These are phyloP conservation scores for Acleris holmiana DNA, from an alignment of 2,888 invertebrate species.

Conservation along the genomic window DNA sequence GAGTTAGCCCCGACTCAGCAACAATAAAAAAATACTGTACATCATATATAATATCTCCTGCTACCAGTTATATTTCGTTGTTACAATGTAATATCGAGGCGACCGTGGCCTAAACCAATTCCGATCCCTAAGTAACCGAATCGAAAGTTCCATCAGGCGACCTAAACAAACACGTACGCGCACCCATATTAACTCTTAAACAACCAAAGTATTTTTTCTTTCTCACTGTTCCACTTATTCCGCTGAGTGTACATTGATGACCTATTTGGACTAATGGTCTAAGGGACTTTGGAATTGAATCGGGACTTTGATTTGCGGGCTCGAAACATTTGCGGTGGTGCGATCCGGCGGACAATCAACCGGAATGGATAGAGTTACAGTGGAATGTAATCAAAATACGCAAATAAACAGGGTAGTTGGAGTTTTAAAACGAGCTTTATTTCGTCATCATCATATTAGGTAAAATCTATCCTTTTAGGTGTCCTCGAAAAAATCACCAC, in stretches of 20 bases:
- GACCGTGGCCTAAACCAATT: constrained; percentile 13
- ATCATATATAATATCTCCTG: no score
- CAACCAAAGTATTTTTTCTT: constrained; percentile 5
- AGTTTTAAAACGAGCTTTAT: no score
- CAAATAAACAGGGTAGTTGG: no score
- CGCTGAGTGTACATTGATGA: constrained; percentile 19
- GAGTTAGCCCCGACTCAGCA: no score
- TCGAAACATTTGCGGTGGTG: constrained; percentile 19
- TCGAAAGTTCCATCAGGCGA: constrained; percentile 31
- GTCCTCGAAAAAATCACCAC: no score
- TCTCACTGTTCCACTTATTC: constrained; percentile 2
- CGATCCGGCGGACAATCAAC: neutral
- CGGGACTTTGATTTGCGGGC: constrained; percentile 32
- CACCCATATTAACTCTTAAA: constrained; percentile 6
- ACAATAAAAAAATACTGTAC: no score
- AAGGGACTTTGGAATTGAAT: constrained; percentile 30
- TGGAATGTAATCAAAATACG: no score
- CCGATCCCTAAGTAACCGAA: constrained; percentile 33
- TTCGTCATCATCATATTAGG: no score
- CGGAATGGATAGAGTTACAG: constrained; percentile 2
- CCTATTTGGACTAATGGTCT: constrained; percentile 27
- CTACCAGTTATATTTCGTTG: no score
- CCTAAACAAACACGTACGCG: constrained; percentile 33
- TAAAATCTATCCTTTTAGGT: no score
- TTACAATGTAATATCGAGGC: no score